A percentile compares a stretch with the other conserved stretches of the same genome.
These are phyloP conservation scores for Takifugu flavidus DNA, from an alignment of 2,113 vertebrate genomes.

Conservation along the genomic window DNA sequence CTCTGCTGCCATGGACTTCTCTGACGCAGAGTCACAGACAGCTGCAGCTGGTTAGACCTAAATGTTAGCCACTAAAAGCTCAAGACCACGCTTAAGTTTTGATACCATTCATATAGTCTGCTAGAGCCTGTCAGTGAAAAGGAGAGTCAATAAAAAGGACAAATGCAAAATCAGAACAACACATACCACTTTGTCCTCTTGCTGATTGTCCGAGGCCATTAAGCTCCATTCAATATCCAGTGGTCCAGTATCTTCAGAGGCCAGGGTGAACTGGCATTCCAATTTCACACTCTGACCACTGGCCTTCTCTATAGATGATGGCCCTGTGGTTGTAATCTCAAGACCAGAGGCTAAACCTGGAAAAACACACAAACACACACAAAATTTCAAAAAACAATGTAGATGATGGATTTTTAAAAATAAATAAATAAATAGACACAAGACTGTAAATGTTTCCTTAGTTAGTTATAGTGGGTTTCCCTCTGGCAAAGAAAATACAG, in stretches of 20 bases:
- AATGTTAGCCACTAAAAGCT: no score
- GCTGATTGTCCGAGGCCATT: slow-evolving; percentile 74
- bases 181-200: slow-evolving; percentile 76
- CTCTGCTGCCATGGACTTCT: no score
- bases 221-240: slow-evolving; percentile 80
- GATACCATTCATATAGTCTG: not conserved
- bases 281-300: slow-evolving; percentile 73
- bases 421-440: no score
- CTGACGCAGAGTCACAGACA: no score
- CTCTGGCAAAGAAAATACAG: slow-evolving; percentile 18
- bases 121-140: not conserved
- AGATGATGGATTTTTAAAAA: no score
- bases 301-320: slow-evolving; percentile 66
- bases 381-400: not conserved
- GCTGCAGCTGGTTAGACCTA: no score
- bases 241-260: slow-evolving; percentile 64
- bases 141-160: not conserved
- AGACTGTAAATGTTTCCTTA: no score
- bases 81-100: not conserved
- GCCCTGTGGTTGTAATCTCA: slow-evolving; percentile 59
- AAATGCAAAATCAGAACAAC: not conserved
- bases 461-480: slow-evolving; percentile 1
- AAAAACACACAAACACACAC: slow-evolving; percentile 12
- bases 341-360: slow-evolving; percentile 62
- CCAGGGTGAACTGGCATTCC: slow-evolving; percentile 70